Evolutionary conservation across 2,797 vertebrate genomes (phyloP), one percentile per base, ranked within the genome.

Genomic region (Sorex maritimensis): DNA sequence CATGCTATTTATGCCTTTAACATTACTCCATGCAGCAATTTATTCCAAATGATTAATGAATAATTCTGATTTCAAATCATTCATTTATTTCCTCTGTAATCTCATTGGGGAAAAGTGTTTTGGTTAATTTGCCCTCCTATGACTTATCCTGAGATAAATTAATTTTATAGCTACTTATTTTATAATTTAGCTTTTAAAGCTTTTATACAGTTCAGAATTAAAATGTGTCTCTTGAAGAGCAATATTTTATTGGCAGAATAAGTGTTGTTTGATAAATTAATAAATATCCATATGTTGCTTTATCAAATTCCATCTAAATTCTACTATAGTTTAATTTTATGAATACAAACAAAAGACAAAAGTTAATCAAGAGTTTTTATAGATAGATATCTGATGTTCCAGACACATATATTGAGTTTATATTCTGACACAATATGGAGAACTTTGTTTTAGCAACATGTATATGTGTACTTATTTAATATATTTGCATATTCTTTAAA

Each of bases 141-240:
- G 79, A 91, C 63, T 88, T 84, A 82, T 46, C 80, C 65, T 72
- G 34, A 69, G 26, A 52, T 6, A 88, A 90, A n/a, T 93, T 87
- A 90, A 72, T 63, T 95, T 95, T 79, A 90, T 58, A 79, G 81
- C 8, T 78, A n/a, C 15, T 69, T 83, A 69, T 65, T 91, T 95
- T 73, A 19, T 89, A 92, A 88, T 90, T 21, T 75, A 87, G 15
- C 4, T 81, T 86, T 71, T 26, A 63, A 79, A 87, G n/a, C 46
- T 92, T 88, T 92, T 58, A 74, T 83, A 30, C 28, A 41, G 28
- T 89, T 95, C 30, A 84, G 49, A 94, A 84, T 67, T 91, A 92
- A 86, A 83, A 77, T 65, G 19, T 82, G 0, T 81, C 34, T 87
- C 85, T 85, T 89, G 17, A 73, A 65, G 81, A 78, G 14, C 72